phyloP scores from a whole-genome alignment of 2,797 vertebrate genomes.

The Clarias fuscus region DNA sequence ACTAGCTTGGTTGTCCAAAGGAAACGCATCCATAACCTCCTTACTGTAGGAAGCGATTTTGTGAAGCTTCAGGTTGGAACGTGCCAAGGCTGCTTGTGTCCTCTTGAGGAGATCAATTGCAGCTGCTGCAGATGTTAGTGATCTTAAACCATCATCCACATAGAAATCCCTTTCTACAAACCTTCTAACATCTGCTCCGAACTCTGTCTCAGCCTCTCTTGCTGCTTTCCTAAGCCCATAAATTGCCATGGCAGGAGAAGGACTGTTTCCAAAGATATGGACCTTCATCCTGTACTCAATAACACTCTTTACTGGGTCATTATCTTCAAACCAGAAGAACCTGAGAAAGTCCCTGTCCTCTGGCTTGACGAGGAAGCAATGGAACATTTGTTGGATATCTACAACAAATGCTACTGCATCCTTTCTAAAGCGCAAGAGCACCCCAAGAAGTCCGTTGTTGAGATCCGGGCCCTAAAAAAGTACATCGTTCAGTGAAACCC shows the following conservation, averaged over 20 bases:
- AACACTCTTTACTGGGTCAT: background rate
- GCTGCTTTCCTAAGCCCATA: background rate
- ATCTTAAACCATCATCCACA: background rate
- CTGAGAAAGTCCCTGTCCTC: background rate
- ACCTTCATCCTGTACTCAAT: background rate
- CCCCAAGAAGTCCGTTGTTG: background rate
- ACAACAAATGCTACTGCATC: background rate
- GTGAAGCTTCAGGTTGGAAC: too few species aligned
- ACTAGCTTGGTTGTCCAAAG: background rate
- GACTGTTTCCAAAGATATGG: background rate
- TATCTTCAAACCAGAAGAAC: background rate
- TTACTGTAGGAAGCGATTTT: background rate
- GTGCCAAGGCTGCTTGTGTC: too few species aligned
- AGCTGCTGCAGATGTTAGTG: background rate
- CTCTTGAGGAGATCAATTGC: background rate
- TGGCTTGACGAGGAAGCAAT: background rate
- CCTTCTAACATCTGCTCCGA: background rate
- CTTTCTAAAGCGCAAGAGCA: background rate
- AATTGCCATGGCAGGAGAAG: background rate
- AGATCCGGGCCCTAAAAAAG: background rate
- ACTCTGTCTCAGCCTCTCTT: background rate
- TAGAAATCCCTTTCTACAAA: conserved; percentile 1
- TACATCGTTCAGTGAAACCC: background rate
- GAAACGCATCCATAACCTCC: too few species aligned
- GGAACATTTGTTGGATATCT: too few species aligned